Evolutionary conservation across 2,113 vertebrate species (phyloP), one percentile per base, ranked within the genome.

Genomic region (Colaptes auratus): DNA sequence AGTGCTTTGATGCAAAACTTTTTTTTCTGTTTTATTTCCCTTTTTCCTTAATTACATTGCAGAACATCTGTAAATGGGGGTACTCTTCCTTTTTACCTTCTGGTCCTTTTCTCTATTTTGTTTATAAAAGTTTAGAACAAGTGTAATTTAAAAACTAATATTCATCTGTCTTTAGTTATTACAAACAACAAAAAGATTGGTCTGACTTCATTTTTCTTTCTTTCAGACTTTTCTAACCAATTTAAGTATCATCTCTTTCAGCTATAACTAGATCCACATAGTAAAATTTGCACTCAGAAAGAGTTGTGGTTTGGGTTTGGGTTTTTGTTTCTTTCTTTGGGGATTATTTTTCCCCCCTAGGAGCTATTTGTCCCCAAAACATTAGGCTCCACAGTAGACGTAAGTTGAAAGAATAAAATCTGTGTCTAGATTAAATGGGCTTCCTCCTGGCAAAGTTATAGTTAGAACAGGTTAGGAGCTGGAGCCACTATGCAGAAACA

Each of bases 401-500:
- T 63, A 85, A 82, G 15, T 6, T 87, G 60, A 88, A 94, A 87
- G 63, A 93, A 65, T 23, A 86, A 83, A 90, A 76, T 53, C 36
- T 73, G 8, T 82, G 23, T 56, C 64, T 95, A 35, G 23, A 81
- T 77, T 70, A 82, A 76, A 85, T 30, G 56, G 23, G 25, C 20
- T 73, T 42, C 6, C 7, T 88, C 23, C 60, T 89, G 79, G 72
- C 9, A 53, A 93, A 89, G 82, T 58, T 56, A 30, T n/a, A 56
- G 28, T 60, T 60, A 66, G 82, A 87, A 30, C 12, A 76, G n/a
- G 30, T 59, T 67, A 71, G 82, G 36, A 88, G 33, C 15, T 67
- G 56, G 60, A 92, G 18, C 31, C 17, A 8, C 73, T 76, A 53
- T 28, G 25, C 52, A 86, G 85, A 83, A 83, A 69, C 17, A 23